Conservation (phyloP, 2,797 vertebrate genomes). For the Aratinga solstitialis region DNA sequence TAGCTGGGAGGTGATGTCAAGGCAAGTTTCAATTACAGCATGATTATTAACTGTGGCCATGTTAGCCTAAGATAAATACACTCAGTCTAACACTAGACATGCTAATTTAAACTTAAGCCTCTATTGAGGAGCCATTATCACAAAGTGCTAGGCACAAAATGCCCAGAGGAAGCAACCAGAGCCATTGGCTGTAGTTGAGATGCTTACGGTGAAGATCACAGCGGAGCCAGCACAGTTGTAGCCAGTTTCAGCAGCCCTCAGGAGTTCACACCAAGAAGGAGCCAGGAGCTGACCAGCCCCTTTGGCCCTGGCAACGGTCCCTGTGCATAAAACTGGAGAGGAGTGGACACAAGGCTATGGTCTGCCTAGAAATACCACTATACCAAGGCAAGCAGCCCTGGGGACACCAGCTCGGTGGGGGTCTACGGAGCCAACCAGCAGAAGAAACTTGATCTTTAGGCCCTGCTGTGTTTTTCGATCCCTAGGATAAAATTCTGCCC, state of each 20-base stretch:
- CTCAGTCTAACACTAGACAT: neutral
- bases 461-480: neutral
- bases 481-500: neutral
- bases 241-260: neutral
- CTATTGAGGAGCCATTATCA: neutral
- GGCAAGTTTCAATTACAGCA: neutral
- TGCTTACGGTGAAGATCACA: fast-evolving
- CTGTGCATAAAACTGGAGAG: neutral
- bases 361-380: neutral
- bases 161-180: neutral
- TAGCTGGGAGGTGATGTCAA: neutral
- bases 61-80: neutral
- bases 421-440: neutral
- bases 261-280: neutral
- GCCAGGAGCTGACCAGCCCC: neutral
- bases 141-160: neutral
- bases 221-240: no score
- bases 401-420: neutral
- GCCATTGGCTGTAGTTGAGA: neutral
- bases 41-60: neutral
- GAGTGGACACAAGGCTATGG: neutral
- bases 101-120: neutral
- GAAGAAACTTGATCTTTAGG: neutral
- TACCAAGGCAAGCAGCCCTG: neutral
- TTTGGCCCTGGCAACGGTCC: neutral